These are phyloP conservation scores for Teleogryllus oceanicus DNA, from an alignment of 2,888 invertebrate genomes.

Conservation along the genomic window DNA sequence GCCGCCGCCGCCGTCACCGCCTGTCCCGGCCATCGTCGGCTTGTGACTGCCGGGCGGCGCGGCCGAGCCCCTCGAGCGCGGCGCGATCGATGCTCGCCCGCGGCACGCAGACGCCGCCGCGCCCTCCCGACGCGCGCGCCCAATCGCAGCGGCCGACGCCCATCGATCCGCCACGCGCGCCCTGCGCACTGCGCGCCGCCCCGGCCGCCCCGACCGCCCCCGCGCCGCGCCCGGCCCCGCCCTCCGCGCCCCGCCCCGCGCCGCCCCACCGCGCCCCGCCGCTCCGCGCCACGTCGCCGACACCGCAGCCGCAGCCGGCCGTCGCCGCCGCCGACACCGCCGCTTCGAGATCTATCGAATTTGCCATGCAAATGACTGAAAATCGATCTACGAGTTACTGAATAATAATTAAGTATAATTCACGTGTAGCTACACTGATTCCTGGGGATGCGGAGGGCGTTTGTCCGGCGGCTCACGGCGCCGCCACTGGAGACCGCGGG, in stretches of 20 bases:
- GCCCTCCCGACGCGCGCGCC: constrained; percentile 7
- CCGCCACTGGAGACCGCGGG: neutral
- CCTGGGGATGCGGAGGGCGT: neutral
- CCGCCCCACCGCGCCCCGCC: neutral
- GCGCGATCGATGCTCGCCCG: neutral
- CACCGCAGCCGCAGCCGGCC: neutral
- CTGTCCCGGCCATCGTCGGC: constrained; percentile 5
- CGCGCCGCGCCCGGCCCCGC: neutral
- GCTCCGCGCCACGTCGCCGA: neutral
- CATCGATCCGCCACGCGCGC: neutral
- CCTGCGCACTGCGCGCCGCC: neutral
- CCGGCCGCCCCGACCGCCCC: neutral
- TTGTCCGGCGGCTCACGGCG: neutral
- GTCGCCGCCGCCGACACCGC: neutral
- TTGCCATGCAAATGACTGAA: constrained; percentile 33
- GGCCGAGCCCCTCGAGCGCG: neutral
- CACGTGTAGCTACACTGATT: constrained; percentile 2
- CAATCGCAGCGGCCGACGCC: neutral
- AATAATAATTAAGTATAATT: constrained; percentile 25
- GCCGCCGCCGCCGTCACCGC: constrained; percentile 7
- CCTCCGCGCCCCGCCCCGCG: no score
- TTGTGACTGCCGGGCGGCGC: constrained; percentile 1
- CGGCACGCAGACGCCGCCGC: constrained; percentile 2
- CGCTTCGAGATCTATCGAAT: constrained; percentile 32
- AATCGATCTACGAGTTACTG: constrained; percentile 25